These are phyloP conservation scores for Drosophila mimetica DNA, from an alignment of 2,888 invertebrate species.

Conservation along the genomic window DNA sequence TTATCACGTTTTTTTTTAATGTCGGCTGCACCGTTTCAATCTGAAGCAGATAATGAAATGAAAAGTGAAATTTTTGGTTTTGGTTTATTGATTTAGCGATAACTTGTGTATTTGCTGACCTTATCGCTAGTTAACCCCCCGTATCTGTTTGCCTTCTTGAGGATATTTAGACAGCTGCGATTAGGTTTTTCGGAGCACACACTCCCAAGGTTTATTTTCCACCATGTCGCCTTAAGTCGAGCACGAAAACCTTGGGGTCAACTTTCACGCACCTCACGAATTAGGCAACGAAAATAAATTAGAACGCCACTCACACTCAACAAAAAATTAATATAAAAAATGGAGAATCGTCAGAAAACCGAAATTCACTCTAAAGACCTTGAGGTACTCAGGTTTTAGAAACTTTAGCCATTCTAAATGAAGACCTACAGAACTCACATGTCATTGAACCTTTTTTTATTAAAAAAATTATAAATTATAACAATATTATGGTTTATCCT, in stretches of 20 bases:
- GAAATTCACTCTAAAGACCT: neutral
- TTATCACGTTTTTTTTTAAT: slow-evolving; percentile 41
- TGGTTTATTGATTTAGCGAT: slow-evolving; percentile 58
- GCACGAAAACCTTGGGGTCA: slow-evolving; percentile 25
- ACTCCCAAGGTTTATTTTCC: slow-evolving; percentile 29
- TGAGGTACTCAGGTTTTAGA: neutral
- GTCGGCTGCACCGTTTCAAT: slow-evolving; percentile 47
- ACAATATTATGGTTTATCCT: too few relatives aligned
- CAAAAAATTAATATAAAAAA: neutral
- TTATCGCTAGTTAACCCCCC: slow-evolving; percentile 29
- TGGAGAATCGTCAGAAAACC: neutral
- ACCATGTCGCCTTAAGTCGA: slow-evolving; percentile 17
- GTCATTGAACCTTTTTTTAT: too few relatives aligned
- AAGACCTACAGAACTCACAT: too few relatives aligned
- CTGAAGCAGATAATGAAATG: slow-evolving; percentile 26
- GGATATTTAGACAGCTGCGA: slow-evolving; percentile 42
- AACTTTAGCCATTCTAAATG: neutral
- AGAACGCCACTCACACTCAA: slow-evolving; percentile 3
- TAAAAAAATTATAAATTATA: too few relatives aligned
- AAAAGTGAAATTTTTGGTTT: slow-evolving; percentile 68
- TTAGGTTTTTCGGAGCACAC: slow-evolving; percentile 12
- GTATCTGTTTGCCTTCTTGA: slow-evolving; percentile 13
- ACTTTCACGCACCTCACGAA: slow-evolving; percentile 27
- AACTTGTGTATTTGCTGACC: slow-evolving; percentile 27
- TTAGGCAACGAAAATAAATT: slow-evolving; percentile 20